Evolutionary conservation across 2,797 vertebrate species (phyloP).

Genomic region (Gastrophryne carolinensis): DNA sequence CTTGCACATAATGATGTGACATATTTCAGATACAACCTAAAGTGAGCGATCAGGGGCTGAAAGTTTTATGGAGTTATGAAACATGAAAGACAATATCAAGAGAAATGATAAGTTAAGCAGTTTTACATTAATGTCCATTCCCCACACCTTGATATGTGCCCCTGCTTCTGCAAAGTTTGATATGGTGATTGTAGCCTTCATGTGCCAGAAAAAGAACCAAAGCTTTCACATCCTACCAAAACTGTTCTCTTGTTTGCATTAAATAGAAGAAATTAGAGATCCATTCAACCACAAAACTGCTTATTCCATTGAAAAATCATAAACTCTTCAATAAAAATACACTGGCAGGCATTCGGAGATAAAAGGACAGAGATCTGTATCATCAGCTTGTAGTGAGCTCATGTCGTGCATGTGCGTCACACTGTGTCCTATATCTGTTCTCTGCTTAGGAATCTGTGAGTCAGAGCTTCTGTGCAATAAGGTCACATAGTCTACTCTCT

Average conservation of each 20-base stretch:
- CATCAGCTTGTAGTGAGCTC: slow-evolving; percentile 48
- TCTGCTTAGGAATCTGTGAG: slow-evolving; percentile 43
- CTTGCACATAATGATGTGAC: neutral
- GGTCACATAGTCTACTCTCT: slow-evolving; percentile 33
- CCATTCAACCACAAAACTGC: slow-evolving; percentile 48
- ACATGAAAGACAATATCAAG: neutral
- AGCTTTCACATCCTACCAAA: slow-evolving; percentile 33
- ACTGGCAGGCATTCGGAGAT: slow-evolving; percentile 39
- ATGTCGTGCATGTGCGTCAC: slow-evolving; percentile 45
- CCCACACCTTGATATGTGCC: neutral
- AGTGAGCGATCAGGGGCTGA: too few relatives aligned
- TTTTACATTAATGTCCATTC: neutral
- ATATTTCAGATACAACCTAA: neutral
- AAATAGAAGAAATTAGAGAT: slow-evolving; percentile 49
- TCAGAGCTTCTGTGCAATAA: slow-evolving; percentile 40
- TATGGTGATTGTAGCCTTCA: slow-evolving; percentile 17
- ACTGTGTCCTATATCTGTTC: slow-evolving; percentile 40
- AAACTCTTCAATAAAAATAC: slow-evolving; percentile 51
- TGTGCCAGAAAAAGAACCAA: slow-evolving; percentile 35
- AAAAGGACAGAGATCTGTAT: slow-evolving; percentile 44
- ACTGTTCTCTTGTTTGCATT: slow-evolving; percentile 37
- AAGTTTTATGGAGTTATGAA: neutral
- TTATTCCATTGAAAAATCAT: slow-evolving; percentile 39
- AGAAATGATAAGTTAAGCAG: neutral
- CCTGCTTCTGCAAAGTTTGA: slow-evolving; percentile 15